Evolutionary conservation across 2,888 invertebrate genomes (phyloP).

Genomic region (Acanthosoma haemorrhoidale): DNA sequence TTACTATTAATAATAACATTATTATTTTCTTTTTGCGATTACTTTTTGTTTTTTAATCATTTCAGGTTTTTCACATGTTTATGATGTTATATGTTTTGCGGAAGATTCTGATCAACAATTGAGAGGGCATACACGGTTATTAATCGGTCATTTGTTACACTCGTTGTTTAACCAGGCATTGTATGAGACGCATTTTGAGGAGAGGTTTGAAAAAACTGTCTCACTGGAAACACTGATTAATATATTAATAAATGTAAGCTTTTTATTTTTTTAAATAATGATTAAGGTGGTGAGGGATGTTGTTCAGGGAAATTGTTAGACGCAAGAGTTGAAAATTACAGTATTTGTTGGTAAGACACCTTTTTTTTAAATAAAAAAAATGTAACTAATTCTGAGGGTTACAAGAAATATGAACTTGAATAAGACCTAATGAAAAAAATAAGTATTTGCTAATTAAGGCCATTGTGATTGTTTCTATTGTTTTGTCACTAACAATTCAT

Average conservation of each 20-base stretch:
- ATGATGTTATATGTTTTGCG: slow-evolving; percentile 63
- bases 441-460: too few species aligned
- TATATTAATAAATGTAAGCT: slow-evolving; percentile 54
- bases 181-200: neutral
- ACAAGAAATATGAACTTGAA: too few species aligned
- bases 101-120: slow-evolving; percentile 76
- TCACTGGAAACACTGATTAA: slow-evolving; percentile 50
- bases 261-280: slow-evolving; percentile 19
- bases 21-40: neutral
- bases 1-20: neutral
- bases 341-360: too few species aligned
- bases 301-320: too few species aligned
- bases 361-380: too few species aligned
- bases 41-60: slow-evolving; percentile 3
- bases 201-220: slow-evolving; percentile 43
- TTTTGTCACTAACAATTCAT: too few species aligned
- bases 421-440: too few species aligned
- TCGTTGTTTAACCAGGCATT: slow-evolving; percentile 49
- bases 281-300: too few species aligned
- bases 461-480: too few species aligned
- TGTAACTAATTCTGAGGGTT: too few species aligned
- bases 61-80: slow-evolving; percentile 39
- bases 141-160: slow-evolving; percentile 63
- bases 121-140: slow-evolving; percentile 62
- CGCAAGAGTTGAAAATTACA: too few species aligned